Evolutionary conservation across 2,797 vertebrate genomes (phyloP).

Genomic region (Paramormyrops hopkinsi): DNA sequence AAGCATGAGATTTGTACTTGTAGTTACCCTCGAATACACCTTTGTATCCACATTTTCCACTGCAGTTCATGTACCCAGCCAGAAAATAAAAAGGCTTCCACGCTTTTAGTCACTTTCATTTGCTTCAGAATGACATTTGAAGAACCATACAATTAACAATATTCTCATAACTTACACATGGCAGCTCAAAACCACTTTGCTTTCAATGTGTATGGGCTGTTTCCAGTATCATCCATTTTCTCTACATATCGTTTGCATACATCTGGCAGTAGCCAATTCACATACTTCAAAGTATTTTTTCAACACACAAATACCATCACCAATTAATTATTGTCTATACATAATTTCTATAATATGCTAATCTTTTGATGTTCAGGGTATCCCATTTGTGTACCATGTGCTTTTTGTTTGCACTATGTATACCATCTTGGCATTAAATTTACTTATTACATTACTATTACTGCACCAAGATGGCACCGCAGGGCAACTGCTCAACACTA

Average conservation of each 20-base stretch:
- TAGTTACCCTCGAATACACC: background rate
- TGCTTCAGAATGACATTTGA: background rate
- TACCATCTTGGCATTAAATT: background rate
- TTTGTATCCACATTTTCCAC: background rate
- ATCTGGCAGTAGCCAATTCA: background rate
- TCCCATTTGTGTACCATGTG: background rate
- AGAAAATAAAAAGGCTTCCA: background rate
- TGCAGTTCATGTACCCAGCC: background rate
- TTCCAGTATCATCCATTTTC: background rate
- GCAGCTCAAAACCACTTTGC: background rate
- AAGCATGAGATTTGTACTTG: background rate
- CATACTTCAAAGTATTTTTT: background rate
- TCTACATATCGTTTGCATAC: background rate
- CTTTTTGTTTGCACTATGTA: background rate
- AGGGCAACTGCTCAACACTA: background rate
- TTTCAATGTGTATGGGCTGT: background rate
- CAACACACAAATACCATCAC: background rate
- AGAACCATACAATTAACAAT: background rate
- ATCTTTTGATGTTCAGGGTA: background rate
- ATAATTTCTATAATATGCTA: background rate
- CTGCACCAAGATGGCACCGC: background rate
- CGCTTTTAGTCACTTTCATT: background rate
- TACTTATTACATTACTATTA: background rate
- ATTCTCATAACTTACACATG: background rate
- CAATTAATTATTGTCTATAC: background rate